A percentile compares a stretch with the other conserved stretches of the same genome.
These are phyloP conservation scores for Calcarius lapponicus DNA, from an alignment of 2,797 vertebrate species.

Conservation along the genomic window DNA sequence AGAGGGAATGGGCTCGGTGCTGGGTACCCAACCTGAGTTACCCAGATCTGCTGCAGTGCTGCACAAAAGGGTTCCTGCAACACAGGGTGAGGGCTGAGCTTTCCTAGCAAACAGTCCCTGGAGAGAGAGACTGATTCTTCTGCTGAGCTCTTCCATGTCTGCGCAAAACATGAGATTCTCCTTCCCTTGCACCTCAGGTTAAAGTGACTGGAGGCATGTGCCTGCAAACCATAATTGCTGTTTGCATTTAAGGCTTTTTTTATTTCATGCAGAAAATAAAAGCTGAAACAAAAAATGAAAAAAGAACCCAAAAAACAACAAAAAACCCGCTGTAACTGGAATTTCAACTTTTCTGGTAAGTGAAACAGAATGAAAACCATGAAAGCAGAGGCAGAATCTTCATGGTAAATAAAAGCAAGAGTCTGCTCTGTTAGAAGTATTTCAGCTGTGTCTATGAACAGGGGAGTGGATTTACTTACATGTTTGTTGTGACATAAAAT, in stretches of 20 bases:
- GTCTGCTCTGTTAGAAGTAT: background rate
- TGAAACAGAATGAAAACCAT: background rate
- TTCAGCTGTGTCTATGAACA: background rate
- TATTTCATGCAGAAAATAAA: background rate
- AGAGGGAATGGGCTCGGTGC: background rate
- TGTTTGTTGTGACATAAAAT: conserved; percentile 85
- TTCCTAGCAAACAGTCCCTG: background rate
- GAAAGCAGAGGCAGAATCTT: background rate
- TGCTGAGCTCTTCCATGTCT: background rate
- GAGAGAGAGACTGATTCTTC: background rate
- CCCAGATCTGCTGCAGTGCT: background rate
- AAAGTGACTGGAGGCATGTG: background rate
- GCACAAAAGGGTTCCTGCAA: background rate
- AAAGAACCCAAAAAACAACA: background rate
- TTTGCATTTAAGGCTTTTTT: background rate
- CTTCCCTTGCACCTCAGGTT: background rate
- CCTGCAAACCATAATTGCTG: background rate
- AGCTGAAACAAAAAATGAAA: background rate
- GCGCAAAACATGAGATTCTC: background rate
- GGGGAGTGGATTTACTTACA: conserved; percentile 79
- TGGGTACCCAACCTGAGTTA: background rate
- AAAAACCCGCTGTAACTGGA: background rate
- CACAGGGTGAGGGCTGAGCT: background rate
- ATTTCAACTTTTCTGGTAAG: background rate
- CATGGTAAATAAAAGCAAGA: background rate